phyloP scores from a whole-genome alignment of 2,888 invertebrate species.

The Hydroisotoma schaefferi region DNA sequence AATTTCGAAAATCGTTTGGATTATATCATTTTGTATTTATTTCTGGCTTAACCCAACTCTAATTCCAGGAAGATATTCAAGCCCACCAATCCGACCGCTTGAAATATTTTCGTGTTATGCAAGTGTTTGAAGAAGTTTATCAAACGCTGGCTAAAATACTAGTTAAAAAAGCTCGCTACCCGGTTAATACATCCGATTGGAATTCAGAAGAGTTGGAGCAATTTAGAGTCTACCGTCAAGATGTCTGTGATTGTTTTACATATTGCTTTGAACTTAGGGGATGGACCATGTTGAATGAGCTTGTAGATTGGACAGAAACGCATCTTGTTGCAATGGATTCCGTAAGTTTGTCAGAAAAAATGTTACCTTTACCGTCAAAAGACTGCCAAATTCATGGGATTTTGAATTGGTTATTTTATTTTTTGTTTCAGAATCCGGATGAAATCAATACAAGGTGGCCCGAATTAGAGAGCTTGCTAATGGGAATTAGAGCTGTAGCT shows the following conservation, averaged over 20 bases:
- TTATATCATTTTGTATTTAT: background rate
- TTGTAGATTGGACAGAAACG: slow-evolving; percentile 38
- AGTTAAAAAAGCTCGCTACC: slow-evolving; percentile 42
- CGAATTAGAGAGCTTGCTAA: slow-evolving; percentile 41
- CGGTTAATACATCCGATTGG: slow-evolving; percentile 41
- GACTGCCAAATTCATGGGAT: background rate
- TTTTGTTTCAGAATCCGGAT: slow-evolving; percentile 26
- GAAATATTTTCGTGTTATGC: slow-evolving; percentile 43
- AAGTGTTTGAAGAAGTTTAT: slow-evolving; percentile 47
- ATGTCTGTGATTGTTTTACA: slow-evolving; percentile 45
- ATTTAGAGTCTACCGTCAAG: slow-evolving; percentile 46
- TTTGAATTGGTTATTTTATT: background rate
- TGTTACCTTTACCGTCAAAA: background rate
- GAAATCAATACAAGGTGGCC: slow-evolving; percentile 36
- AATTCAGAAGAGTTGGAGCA: slow-evolving; percentile 44
- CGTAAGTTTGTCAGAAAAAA: slow-evolving; percentile 22
- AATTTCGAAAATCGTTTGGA: background rate
- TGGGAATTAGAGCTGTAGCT: slow-evolving; percentile 42
- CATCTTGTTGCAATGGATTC: slow-evolving; percentile 35
- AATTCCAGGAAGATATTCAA: slow-evolving; percentile 44
- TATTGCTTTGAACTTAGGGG: slow-evolving; percentile 46
- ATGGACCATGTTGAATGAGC: slow-evolving; percentile 45
- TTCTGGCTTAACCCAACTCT: background rate
- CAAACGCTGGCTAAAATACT: slow-evolving; percentile 44
- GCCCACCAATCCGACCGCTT: slow-evolving; percentile 33